Base-by-base conservation (phyloP, 37 sponge, comb jelly and placozoan genomes). In the Spongilla lacustris region DNA sequence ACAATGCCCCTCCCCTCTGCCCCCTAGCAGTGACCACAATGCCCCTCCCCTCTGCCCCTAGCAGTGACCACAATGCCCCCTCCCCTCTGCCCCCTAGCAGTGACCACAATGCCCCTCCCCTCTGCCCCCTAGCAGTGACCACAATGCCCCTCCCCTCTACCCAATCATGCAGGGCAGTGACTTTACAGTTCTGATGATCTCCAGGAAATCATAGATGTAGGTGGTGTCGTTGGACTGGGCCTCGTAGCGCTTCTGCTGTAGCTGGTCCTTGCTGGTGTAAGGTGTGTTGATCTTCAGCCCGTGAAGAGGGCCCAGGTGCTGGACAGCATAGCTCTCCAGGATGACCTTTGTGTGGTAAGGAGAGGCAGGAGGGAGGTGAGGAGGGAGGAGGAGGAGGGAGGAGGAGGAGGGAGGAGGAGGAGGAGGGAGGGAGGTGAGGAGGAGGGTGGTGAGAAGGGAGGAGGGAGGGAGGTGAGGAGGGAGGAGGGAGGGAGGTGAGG, bases 201-300 rank as follows among this genome's bases (percentile, higher is more conserved):
- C 94, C 35, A 94, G 91, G 80, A 91, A 98, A 73, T 98, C 99
- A 71, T 98, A 98, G 49, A 98, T 92, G 73, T 98, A 98, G 50
- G 97, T 97, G 69, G 99, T 97, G 19, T 90, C 93, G 77, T 88
- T 88, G 82, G 81, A 81, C 85, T 98, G 99, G 11, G 99, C 99
- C 21, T 79, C 83, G 82, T 85, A 98, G 22, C 99, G 86, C 75
- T 95, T 96, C 75, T 90, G 92, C 73, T 98, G 97, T 31, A 98
- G 89, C 68, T 95, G 96, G 79, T 98, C 97, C 58, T 97, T 97
- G 72, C 95, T 92, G 36, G 93, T 80, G 78, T 96, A 98, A 22
- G 99, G 99, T 4, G 92, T 91, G 73, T 85, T 82, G 31, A 95
- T 92, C 80, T 87, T 91, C 58, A 92, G 90, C 26, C 99, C 97